These are phyloP conservation scores for Motacilla alba DNA, from an alignment of 2,113 vertebrate genomes.

Conservation along the genomic window DNA sequence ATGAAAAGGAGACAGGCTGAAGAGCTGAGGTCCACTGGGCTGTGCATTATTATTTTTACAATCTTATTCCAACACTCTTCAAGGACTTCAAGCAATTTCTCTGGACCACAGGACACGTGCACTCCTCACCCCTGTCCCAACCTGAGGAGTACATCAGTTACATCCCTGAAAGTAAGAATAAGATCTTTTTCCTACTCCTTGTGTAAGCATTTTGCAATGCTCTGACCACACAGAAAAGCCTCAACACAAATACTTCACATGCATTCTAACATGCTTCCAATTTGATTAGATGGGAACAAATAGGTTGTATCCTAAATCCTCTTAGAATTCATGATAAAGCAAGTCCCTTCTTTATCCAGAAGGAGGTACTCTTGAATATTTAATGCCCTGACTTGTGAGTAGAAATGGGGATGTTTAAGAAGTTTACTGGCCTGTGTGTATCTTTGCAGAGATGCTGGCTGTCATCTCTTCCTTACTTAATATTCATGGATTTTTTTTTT, in stretches of 20 bases:
- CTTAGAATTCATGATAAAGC: neutral
- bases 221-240: neutral
- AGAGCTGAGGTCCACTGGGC: neutral
- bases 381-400: neutral
- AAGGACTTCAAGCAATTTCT: neutral
- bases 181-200: neutral
- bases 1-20: fast-evolving
- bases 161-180: neutral
- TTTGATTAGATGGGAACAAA: neutral
- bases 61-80: neutral
- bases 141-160: neutral
- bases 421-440: neutral
- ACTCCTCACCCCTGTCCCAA: neutral
- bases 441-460: neutral
- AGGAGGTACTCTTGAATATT: neutral
- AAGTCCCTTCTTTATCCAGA: neutral
- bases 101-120: neutral
- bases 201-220: neutral
- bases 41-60: neutral
- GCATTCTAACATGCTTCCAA: neutral
- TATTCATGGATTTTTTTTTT: neutral
- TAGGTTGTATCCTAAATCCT: neutral
- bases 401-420: neutral
- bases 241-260: neutral
- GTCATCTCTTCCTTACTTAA: neutral